A percentile compares a stretch with the other conserved stretches of the same genome.
These are phyloP conservation scores for Paguma larvata DNA, from an alignment of 2,797 vertebrate genomes.

Conservation along the genomic window DNA sequence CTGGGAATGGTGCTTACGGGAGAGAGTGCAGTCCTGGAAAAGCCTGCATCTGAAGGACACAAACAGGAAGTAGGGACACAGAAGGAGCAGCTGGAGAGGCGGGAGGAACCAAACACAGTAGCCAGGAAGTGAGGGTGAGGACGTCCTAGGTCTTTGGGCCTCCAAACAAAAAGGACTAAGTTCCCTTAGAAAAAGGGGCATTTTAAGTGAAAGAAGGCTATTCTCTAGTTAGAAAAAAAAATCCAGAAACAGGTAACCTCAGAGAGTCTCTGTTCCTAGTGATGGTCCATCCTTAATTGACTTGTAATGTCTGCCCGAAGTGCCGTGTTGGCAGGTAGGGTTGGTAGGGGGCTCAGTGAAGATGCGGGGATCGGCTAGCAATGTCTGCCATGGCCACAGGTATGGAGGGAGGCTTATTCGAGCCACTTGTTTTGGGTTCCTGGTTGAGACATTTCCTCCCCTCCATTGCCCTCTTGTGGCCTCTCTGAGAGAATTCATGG, in stretches of 20 bases:
- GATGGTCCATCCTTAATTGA: neutral
- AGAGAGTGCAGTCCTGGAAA: neutral
- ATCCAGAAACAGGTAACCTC: neutral
- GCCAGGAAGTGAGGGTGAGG: neutral
- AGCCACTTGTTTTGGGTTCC: neutral
- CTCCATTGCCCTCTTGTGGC: neutral
- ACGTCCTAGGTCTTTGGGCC: neutral
- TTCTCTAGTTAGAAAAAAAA: neutral
- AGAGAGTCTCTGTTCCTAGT: neutral
- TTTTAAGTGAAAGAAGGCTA: neutral
- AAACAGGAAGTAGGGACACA: neutral
- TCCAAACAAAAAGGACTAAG: neutral
- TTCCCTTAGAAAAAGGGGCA: neutral
- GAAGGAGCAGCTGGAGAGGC: neutral
- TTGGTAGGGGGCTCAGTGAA: neutral
- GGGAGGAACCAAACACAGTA: neutral
- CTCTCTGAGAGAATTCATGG: neutral
- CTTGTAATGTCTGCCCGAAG: slow-evolving; percentile 27
- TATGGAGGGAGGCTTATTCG: neutral
- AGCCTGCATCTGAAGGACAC: neutral
- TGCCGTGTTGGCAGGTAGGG: no score
- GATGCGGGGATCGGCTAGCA: neutral
- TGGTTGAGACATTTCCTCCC: neutral
- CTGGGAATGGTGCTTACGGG: neutral
- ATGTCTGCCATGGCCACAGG: neutral